Conservation (phyloP, 2,113 vertebrate genomes). For the Thamnaconus septentrionalis region DNA sequence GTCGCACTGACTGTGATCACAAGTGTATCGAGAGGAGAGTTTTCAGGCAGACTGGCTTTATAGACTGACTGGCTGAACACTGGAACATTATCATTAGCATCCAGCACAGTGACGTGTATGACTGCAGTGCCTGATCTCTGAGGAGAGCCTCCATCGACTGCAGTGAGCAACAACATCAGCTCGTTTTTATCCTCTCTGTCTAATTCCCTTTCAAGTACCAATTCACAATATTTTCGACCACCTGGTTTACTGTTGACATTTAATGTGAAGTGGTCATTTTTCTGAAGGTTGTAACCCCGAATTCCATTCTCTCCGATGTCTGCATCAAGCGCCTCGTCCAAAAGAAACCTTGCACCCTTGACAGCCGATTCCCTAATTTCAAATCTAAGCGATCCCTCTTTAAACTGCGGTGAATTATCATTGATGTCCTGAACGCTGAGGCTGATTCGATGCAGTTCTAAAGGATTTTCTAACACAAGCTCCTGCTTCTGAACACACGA, state of each 20-base stretch:
- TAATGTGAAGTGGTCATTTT: conserved; percentile 68
- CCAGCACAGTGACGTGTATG: conserved; percentile 60
- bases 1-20: conserved; percentile 73
- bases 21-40: conserved; percentile 29
- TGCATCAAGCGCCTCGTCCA: conserved; percentile 72
- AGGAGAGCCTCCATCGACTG: conserved; percentile 61
- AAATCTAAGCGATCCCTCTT: conserved; percentile 41
- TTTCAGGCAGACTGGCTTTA: conserved; percentile 56
- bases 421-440: conserved; percentile 78
- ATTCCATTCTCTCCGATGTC: conserved; percentile 77
- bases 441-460: conserved; percentile 64
- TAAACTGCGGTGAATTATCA: conserved; percentile 70
- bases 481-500: conserved; percentile 73
- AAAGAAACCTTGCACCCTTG: conserved; percentile 62
- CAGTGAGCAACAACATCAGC: conserved; percentile 60
- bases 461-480: conserved; percentile 69
- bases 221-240: conserved; percentile 62
- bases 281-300: conserved; percentile 67
- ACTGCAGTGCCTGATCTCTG: conserved; percentile 57
- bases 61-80: conserved; percentile 68
- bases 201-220: conserved; percentile 58
- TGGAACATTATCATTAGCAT: conserved; percentile 70
- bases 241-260: conserved; percentile 42
- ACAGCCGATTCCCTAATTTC: conserved; percentile 62
- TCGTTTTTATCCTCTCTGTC: conserved; percentile 46